phyloP scores from a whole-genome alignment of 2,888 invertebrate species.

The Orgyia antiqua region DNA sequence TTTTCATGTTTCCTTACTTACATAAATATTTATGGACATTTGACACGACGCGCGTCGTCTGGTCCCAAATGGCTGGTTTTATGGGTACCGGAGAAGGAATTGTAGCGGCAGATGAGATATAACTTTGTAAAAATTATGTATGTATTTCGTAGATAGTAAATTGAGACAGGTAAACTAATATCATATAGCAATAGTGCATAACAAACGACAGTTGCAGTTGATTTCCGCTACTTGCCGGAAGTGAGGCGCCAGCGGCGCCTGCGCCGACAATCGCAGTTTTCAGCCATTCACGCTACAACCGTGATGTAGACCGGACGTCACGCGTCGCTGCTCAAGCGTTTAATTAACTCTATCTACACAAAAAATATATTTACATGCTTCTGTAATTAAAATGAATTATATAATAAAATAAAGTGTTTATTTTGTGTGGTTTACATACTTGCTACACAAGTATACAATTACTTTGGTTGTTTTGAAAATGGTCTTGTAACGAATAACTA shows the following conservation, averaged over 20 bases:
- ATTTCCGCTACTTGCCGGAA: conserved; percentile 64
- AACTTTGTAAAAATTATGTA: too few species aligned
- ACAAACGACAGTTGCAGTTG: conserved; percentile 63
- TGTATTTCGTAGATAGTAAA: conserved; percentile 9
- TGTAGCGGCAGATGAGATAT: too few species aligned
- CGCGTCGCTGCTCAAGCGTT: conserved; percentile 35
- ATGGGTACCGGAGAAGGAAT: too few species aligned
- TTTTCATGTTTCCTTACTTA: too few species aligned
- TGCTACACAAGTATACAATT: too few species aligned
- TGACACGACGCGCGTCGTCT: too few species aligned
- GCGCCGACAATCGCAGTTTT: conserved; percentile 46
- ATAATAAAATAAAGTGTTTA: conserved; percentile 8
- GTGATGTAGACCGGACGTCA: conserved; percentile 51
- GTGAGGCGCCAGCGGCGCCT: conserved; percentile 60
- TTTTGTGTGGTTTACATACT: too few species aligned
- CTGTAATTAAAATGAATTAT: conserved; percentile 8
- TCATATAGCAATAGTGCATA: conserved; percentile 54
- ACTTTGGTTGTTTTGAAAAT: too few species aligned
- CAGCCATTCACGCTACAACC: conserved; percentile 43
- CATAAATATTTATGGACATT: too few species aligned
- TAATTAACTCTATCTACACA: conserved; percentile 32
- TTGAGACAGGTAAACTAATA: conserved; percentile 45
- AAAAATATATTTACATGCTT: conserved; percentile 9
- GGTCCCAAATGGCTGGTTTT: too few species aligned
- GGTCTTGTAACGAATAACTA: too few species aligned